Base-by-base conservation (phyloP, 2,797 vertebrate genomes). In the Cynopterus sphinx region DNA sequence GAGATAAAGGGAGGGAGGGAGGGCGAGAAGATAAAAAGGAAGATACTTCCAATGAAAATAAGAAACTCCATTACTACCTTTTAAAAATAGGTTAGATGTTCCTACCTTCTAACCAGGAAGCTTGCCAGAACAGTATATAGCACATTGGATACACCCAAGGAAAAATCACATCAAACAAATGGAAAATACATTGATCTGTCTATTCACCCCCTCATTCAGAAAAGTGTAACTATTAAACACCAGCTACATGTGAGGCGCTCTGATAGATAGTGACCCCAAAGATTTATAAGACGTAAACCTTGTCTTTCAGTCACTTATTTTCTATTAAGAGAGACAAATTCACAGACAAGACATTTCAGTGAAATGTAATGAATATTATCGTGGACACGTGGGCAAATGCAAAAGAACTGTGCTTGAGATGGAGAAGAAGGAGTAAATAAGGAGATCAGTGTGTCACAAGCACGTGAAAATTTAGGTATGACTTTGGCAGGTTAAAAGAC, bases 311-410 rank as follows among this genome's bases (percentile, higher is more conserved):
- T 24, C 57, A 28, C 39, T 68, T 55, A 41, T 6, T 33, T 3
- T 36, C 43, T 41, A 22, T 7, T 51, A 22, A 75, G 22, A 68
- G 2, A 74, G n/a, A 53, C 6, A 90, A 61, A 67, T 61, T 31
- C n/a, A 74, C 2, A n/a, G 28, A 53, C 2, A 79, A 83, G 22
- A 28, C 0, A 36, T 55, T 78, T 90, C 65, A 90, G 21, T 53
- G 68, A 68, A 87, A 68, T 75, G 28, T 36, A 77, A 75, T 57
- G 24, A 5, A 15, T 43, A 57, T 59, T 68, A 17, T 43, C 13
- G 10, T 41, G 6, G 10, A 15, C 24, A 68, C 3, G 7, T 0
- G 7, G 9, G 3, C 3, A 74, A 55, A 65, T 7, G 55, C 3
- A 71, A 51, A 28, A 57, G 5, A 57, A 36, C 31, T 67, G 26